phyloP scores from a whole-genome alignment of 2,797 vertebrate genomes.

The Labeo calbasu region DNA sequence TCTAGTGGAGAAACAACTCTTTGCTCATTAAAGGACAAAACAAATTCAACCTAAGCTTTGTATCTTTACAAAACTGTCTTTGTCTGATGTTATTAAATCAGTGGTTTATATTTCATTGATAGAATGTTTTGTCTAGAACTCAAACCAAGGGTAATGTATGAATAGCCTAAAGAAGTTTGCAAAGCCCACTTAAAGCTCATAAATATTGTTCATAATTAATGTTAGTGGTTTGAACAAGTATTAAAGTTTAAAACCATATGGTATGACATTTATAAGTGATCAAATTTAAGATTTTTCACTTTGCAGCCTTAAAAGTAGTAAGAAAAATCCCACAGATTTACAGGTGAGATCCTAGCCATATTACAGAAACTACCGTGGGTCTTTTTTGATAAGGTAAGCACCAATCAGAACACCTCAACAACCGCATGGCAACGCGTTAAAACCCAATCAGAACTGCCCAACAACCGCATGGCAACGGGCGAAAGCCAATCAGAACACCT shows the following conservation, averaged over 20 bases:
- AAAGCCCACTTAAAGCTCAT: neutral
- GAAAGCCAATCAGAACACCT: slow-evolving; percentile 1
- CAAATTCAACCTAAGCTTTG: neutral
- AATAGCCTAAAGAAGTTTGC: neutral
- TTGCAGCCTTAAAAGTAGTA: too few species aligned
- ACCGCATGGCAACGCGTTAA: neutral
- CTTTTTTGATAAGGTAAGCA: neutral
- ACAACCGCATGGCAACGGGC: neutral
- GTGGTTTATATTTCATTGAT: neutral
- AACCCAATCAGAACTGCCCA: neutral
- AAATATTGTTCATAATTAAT: neutral
- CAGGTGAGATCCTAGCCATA: neutral
- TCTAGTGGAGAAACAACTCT: neutral
- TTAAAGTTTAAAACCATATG: neutral
- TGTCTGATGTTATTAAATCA: too few species aligned
- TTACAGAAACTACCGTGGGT: neutral
- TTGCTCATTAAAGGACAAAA: neutral
- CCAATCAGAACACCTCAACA: neutral
- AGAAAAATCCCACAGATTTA: too few species aligned
- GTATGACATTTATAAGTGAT: neutral
- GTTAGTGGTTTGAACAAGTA: neutral
- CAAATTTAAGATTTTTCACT: neutral
- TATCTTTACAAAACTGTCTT: neutral
- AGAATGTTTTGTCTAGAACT: neutral
- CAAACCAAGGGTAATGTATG: neutral